Percentiles rank a stretch among this genome's conserved stretches.
phyloP scores from a whole-genome alignment of 2,113 vertebrate species.

The Antigone vipio region DNA sequence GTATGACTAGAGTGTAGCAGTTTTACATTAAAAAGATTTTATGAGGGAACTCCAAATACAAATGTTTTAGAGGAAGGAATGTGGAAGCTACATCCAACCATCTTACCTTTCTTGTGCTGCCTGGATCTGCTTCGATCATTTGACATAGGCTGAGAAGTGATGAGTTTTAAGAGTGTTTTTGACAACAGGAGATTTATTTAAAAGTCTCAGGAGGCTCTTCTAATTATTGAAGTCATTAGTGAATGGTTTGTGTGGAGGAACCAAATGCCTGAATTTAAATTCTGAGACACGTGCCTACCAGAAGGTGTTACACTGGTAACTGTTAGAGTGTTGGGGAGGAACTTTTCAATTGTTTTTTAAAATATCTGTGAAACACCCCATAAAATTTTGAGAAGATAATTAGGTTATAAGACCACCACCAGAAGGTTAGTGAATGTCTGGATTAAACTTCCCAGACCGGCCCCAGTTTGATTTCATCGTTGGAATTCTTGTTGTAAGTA shows the following conservation, averaged over 20 bases:
- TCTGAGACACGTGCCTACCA: not conserved
- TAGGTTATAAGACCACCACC: not conserved
- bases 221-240: not conserved
- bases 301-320: not conserved
- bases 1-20: not conserved
- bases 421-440: not conserved
- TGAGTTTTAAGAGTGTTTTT: not conserved
- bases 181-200: not conserved
- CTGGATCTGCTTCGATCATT: not conserved
- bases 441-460: not conserved
- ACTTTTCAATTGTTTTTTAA: not conserved
- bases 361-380: not conserved
- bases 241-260: not conserved
- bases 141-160: not conserved
- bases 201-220: not conserved
- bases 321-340: not conserved
- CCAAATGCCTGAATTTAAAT: not conserved
- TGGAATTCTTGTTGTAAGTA: not conserved
- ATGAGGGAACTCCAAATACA: not conserved
- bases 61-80: not conserved
- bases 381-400: not conserved
- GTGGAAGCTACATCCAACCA: rapidly evolving
- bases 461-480: not conserved
- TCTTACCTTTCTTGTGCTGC: not conserved
- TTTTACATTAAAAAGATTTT: not conserved